Conservation (phyloP, 2,797 vertebrate genomes). For the Gephyroberyx darwinii region DNA sequence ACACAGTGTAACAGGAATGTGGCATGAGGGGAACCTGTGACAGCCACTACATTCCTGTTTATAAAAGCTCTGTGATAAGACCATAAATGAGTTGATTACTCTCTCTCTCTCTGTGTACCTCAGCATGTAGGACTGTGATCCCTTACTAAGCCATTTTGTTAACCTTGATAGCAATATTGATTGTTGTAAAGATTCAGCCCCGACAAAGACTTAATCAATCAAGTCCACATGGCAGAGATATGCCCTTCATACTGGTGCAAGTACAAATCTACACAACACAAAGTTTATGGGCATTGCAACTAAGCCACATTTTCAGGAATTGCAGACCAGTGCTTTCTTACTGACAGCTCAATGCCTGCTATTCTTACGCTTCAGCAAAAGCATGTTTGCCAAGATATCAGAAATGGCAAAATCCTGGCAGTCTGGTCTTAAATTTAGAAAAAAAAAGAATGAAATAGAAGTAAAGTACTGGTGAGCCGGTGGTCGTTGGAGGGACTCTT, state of each 20-base stretch:
- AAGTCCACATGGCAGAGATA: neutral
- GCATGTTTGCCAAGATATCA: neutral
- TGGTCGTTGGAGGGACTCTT: neutral
- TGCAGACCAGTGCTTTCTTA: neutral
- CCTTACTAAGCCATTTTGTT: neutral
- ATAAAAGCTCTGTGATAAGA: too few relatives aligned
- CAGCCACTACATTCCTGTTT: neutral
- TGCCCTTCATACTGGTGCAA: neutral
- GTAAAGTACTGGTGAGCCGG: neutral
- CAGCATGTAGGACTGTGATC: neutral
- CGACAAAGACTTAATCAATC: conserved; percentile 1
- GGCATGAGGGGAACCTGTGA: neutral
- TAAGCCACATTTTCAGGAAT: neutral
- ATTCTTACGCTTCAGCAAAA: neutral
- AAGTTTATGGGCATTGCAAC: neutral
- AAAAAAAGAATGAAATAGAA: neutral
- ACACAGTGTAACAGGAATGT: neutral
- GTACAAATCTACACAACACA: neutral
- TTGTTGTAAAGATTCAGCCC: neutral
- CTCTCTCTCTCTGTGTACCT: neutral
- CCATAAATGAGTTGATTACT: neutral
- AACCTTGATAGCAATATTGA: conserved; percentile 3
- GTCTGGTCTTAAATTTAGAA: neutral
- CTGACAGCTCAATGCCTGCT: neutral
- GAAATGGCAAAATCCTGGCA: neutral